phyloP scores from a whole-genome alignment of 2,113 vertebrate species.

The Uria lomvia region DNA sequence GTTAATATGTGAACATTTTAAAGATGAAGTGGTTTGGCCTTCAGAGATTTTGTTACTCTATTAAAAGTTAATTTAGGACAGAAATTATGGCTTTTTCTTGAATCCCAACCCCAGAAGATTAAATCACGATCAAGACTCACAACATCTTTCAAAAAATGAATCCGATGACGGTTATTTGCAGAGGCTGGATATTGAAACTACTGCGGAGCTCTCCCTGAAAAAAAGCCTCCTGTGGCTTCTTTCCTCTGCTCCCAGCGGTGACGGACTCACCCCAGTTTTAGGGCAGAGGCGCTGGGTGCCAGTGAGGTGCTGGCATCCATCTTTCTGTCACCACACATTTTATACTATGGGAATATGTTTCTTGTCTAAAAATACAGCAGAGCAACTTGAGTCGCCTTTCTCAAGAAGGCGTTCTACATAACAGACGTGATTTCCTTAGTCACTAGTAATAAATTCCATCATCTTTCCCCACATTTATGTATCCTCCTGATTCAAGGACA shows the following conservation, averaged over 20 bases:
- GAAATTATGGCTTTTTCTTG: neutral
- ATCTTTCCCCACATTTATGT: neutral
- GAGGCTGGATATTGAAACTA: neutral
- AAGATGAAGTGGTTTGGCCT: constrained; percentile 36
- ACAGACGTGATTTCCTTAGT: neutral
- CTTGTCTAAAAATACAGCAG: neutral
- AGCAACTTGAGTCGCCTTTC: neutral
- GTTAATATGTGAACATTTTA: constrained; percentile 50
- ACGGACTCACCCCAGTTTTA: neutral
- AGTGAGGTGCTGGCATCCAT: neutral
- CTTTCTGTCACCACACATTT: neutral
- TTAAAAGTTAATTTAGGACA: constrained; percentile 58
- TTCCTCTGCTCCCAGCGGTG: neutral
- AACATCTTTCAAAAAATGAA: neutral
- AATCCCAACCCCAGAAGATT: constrained; percentile 3
- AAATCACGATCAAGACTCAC: neutral
- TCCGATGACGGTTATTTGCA: neutral
- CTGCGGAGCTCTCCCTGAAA: neutral
- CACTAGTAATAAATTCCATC: neutral
- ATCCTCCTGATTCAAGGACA: neutral
- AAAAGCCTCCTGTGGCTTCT: neutral
- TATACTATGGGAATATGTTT: neutral
- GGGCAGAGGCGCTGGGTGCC: neutral
- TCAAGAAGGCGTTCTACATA: neutral
- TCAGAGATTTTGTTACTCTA: constrained; percentile 51